Base-by-base conservation (phyloP, 2,797 vertebrate genomes). In the Lycodopsis pacificus region DNA sequence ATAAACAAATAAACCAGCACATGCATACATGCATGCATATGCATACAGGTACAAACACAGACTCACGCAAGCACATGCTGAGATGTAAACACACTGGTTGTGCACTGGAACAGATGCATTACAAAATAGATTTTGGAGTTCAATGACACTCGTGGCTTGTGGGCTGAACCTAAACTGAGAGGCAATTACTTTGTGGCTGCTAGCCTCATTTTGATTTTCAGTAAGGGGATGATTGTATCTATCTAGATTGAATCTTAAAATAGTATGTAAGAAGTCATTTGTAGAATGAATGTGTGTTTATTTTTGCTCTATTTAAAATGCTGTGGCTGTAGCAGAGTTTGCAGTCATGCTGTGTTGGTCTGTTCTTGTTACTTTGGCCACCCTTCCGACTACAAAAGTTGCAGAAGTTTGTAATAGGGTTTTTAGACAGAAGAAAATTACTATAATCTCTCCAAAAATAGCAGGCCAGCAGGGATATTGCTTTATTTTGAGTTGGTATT, bases 1-100 rank as follows among this genome's bases (percentile, higher is more conserved):
- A 79, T 85, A 87, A 89, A 92, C 81, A 88, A 89, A 90, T 76
- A 83, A 73, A 68, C 15, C 57, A 65, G 71, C 70, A 71, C 77
- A 79, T 62, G 65, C 61, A 74, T 57, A 46, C 58, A 64, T 66
- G 65, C 80, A 83, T 75, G 71, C 77, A 81, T 76, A 80, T 63
- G 66, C 27, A 30, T 62, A 83, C 56, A 77, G 38, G 83, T 30
- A 42, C 42, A 80, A 36, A 76, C 67, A 42, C 36, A 80, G 27
- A 73, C 65, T 70, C 64, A 66, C 74, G 81, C 65, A 70, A 65
- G 48, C 59, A 56, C 63, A 82, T 69, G 84, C 75, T 66, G 7
- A 69, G 9, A 82, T 73, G 61, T 79, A 84, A 78, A 79, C 71
- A 89, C n/a, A 36, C 38, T 58, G 46, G 46, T 49, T 77, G 54